These are phyloP conservation scores for Drosophila mettleri DNA, from an alignment of 2,888 invertebrate genomes.

Conservation along the genomic window DNA sequence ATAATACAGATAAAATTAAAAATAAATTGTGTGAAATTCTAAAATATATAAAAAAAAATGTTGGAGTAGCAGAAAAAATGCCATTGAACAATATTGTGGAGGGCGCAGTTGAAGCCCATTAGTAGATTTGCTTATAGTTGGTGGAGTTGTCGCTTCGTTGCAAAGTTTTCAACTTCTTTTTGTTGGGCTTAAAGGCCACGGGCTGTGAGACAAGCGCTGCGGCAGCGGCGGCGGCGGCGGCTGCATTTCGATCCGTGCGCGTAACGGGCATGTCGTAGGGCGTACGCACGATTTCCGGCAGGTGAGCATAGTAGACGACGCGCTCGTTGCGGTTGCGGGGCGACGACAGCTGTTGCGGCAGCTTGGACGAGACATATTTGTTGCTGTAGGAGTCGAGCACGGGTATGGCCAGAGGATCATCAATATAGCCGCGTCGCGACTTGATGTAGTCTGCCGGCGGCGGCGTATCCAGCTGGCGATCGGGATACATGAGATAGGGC, in stretches of 20 bases:
- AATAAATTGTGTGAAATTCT: neutral
- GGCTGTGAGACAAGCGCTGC: conserved; percentile 19
- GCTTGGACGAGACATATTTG: conserved; percentile 63
- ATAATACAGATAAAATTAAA: neutral
- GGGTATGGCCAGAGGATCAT: conserved; percentile 52
- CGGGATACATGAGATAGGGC: conserved; percentile 84
- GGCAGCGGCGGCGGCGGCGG: conserved; percentile 27
- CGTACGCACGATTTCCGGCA: conserved; percentile 89
- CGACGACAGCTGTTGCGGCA: conserved; percentile 52
- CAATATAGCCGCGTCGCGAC: conserved; percentile 73
- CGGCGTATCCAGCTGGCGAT: conserved; percentile 83
- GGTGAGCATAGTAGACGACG: conserved; percentile 89
- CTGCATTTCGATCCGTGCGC: conserved; percentile 49
- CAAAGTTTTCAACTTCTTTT: conserved; percentile 56
- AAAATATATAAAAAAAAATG: neutral
- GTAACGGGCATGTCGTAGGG: conserved; percentile 75
- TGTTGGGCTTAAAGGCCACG: conserved; percentile 47
- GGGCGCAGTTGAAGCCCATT: neutral
- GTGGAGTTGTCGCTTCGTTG: conserved; percentile 54
- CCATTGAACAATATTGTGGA: conserved; percentile 7
- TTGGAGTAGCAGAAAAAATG: too few species aligned
- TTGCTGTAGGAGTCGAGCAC: conserved; percentile 63
- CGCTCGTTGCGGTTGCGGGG: conserved; percentile 82
- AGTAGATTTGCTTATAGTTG: conserved; percentile 46
- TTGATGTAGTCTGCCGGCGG: conserved; percentile 80